Conservation (phyloP, 2,113 vertebrate genomes). For the Tylochromis polylepis region DNA sequence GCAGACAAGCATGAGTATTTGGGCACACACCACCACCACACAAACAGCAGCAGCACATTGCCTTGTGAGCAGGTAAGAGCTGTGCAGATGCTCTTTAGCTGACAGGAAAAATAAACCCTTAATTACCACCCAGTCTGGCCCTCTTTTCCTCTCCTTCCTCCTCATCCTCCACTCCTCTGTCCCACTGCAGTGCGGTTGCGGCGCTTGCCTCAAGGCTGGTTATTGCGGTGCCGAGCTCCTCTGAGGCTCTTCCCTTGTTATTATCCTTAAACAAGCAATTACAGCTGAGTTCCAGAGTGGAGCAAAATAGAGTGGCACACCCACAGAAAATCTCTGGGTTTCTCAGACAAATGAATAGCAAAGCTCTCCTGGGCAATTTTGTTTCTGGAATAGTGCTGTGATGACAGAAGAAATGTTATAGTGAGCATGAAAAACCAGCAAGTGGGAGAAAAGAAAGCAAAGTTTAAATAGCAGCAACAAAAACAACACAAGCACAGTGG, state of each 20-base stretch:
- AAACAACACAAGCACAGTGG: slow-evolving; percentile 19
- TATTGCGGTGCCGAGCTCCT: slow-evolving; percentile 52
- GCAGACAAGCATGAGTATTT: not conserved
- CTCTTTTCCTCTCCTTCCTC: slow-evolving; percentile 4
- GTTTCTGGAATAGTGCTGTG: slow-evolving; percentile 22
- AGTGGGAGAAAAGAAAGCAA: slow-evolving; percentile 14
- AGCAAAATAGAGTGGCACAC: slow-evolving; percentile 61
- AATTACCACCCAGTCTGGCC: slow-evolving; percentile 61
- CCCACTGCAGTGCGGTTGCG: slow-evolving; percentile 55
- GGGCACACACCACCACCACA: not conserved
- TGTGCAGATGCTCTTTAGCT: slow-evolving; percentile 55
- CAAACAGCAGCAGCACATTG: slow-evolving; percentile 7
- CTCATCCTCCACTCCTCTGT: slow-evolving; percentile 1
- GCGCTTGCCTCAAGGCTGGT: slow-evolving; percentile 55
- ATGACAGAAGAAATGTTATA: slow-evolving; percentile 29
- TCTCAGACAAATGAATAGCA: slow-evolving; percentile 28
- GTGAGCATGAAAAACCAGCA: slow-evolving; percentile 21
- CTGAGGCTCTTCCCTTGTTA: slow-evolving; percentile 65
- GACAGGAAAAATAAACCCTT: slow-evolving; percentile 60
- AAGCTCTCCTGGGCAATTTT: slow-evolving; percentile 25
- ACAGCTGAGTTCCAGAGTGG: slow-evolving; percentile 50
- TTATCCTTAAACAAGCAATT: slow-evolving; percentile 75
- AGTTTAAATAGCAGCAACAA: slow-evolving; percentile 31
- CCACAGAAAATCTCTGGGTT: slow-evolving; percentile 53
- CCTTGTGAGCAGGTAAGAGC: slow-evolving; percentile 59